Conservation (phyloP, 2,797 vertebrate genomes). For the Oreortyx pictus region DNA sequence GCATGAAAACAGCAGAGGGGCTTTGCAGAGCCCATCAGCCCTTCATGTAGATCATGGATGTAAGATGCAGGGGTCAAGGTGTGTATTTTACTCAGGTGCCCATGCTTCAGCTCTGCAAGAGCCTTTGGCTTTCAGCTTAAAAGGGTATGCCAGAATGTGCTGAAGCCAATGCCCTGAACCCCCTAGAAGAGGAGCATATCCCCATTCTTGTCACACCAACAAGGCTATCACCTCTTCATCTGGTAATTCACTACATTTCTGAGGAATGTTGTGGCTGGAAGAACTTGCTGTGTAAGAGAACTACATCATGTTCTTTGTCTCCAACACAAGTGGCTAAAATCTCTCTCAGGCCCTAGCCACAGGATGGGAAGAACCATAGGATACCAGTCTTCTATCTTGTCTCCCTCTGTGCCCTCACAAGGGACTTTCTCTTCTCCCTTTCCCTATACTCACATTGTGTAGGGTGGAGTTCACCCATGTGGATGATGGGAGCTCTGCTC, state of each 20-base stretch:
- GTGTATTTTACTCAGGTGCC: accelerated
- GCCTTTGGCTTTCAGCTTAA: background rate
- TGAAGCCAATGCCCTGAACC: background rate
- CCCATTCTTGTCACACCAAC: background rate
- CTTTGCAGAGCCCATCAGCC: background rate
- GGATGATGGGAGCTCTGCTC: background rate
- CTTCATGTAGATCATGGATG: accelerated
- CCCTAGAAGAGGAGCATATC: background rate
- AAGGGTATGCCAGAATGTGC: background rate
- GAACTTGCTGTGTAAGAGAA: background rate
- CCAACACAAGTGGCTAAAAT: background rate
- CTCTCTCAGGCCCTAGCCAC: background rate
- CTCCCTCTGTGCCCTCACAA: background rate
- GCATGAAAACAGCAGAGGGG: background rate
- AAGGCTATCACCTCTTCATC: background rate
- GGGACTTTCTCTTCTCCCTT: background rate
- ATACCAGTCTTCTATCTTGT: background rate
- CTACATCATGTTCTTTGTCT: accelerated
- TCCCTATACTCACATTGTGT: background rate
- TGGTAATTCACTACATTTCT: background rate
- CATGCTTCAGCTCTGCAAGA: background rate
- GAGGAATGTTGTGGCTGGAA: background rate
- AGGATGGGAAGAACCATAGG: background rate
- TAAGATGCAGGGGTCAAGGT: accelerated
- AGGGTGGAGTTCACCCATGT: background rate